Evolutionary conservation across 1,140 invertebrate species (phyloP).

Genomic region (Lepidurus apus): DNA sequence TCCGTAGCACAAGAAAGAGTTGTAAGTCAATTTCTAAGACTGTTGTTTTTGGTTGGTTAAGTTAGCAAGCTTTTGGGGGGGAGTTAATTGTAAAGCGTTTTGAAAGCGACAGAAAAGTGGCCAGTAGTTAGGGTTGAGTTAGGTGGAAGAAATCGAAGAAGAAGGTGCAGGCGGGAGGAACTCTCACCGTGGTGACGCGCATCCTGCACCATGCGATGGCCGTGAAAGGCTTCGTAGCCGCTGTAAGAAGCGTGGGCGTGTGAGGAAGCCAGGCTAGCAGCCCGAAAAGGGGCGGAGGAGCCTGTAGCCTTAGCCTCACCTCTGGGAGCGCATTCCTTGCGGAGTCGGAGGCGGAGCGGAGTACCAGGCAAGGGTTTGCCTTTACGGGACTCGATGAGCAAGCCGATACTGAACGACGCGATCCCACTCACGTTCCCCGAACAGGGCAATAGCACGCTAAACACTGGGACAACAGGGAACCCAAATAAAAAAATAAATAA

Average conservation of each 20-base stretch:
- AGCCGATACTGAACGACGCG: constrained; percentile 78
- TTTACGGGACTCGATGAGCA: constrained; percentile 73
- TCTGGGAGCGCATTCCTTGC: constrained; percentile 89
- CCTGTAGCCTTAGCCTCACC: constrained; percentile 51
- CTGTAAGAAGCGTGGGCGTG: constrained; percentile 17
- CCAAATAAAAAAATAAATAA: background rate
- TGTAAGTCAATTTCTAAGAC: background rate
- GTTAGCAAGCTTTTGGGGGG: constrained; percentile 3
- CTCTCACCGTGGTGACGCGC: constrained; percentile 20
- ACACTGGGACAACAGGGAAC: constrained; percentile 57
- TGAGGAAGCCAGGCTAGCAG: constrained; percentile 20
- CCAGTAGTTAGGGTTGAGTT: background rate
- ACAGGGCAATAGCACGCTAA: constrained; percentile 85
- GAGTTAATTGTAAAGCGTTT: constrained; percentile 19
- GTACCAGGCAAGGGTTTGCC: constrained; percentile 75
- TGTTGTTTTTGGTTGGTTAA: background rate
- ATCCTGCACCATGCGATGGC: constrained; percentile 16
- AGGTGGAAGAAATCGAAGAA: constrained; percentile 49
- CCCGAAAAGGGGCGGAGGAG: constrained; percentile 16
- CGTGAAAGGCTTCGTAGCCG: constrained; percentile 20
- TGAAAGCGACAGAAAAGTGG: background rate
- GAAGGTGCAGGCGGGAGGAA: constrained; percentile 17
- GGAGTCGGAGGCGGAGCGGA: constrained; percentile 77
- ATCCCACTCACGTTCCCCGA: constrained; percentile 81
- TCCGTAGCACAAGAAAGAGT: background rate